These are phyloP conservation scores for Datnioides undecimradiatus DNA, from an alignment of 2,113 vertebrate genomes.

Conservation along the genomic window DNA sequence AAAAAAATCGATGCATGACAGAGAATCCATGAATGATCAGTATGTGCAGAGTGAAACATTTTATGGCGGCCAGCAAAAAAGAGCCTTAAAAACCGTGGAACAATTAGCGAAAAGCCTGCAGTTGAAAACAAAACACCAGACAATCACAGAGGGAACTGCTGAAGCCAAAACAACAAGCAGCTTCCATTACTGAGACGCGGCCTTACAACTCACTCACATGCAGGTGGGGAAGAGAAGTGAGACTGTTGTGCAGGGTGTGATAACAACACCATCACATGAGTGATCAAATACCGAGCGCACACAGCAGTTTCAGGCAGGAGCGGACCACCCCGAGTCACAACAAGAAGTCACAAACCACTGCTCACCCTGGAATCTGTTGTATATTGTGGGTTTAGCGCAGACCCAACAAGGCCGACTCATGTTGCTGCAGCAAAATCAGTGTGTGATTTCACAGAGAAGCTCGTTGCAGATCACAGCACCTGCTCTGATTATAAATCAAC, in stretches of 20 bases:
- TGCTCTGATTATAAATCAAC: constrained; percentile 57
- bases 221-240: constrained; percentile 56
- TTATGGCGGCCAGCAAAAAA: constrained; percentile 2
- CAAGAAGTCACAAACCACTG: not conserved
- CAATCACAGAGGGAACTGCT: constrained; percentile 32
- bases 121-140: not conserved
- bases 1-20: constrained; percentile 52
- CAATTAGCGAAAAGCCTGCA: constrained; percentile 50
- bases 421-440: constrained; percentile 25
- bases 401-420: constrained; percentile 4
- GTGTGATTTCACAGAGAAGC: not conserved
- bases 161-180: constrained; percentile 49
- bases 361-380: not conserved
- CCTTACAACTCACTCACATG: constrained; percentile 28
- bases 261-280: constrained; percentile 42
- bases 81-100: constrained; percentile 32
- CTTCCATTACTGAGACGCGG: constrained; percentile 37
- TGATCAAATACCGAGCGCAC: constrained; percentile 25
- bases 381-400: not conserved
- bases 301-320: constrained; percentile 17
- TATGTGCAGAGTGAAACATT: constrained; percentile 5
- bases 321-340: constrained; percentile 11
- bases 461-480: not conserved
- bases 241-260: constrained; percentile 14
- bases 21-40: constrained; percentile 54